Percentiles rank a stretch among this genome's conserved stretches.
Conservation (phyloP, 2,888 invertebrate species). For the Neocrepidodera transversa region DNA sequence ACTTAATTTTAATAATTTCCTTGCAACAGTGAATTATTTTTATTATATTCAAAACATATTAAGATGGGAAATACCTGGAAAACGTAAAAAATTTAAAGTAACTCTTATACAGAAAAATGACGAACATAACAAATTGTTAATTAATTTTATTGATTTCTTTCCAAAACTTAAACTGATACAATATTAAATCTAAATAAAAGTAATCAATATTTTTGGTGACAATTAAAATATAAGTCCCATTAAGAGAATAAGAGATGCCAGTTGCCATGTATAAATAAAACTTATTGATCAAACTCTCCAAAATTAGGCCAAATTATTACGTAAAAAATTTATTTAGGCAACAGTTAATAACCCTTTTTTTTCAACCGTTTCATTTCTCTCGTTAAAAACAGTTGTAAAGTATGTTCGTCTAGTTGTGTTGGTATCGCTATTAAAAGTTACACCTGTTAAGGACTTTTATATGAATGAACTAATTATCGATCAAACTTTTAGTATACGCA, state of each 20-base stretch:
- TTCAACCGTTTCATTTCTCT: background rate
- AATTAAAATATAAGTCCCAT: background rate
- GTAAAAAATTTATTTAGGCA: conserved; percentile 5
- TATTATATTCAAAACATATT: too few relatives aligned
- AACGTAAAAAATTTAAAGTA: too few relatives aligned
- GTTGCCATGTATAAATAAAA: conserved; percentile 13
- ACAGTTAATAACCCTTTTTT: background rate
- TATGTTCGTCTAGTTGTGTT: background rate
- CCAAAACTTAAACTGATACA: too few relatives aligned
- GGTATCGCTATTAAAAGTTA: background rate
- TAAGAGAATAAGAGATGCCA: background rate
- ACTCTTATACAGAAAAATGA: too few relatives aligned
- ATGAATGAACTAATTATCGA: conserved; percentile 5
- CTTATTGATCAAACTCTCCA: conserved; percentile 6
- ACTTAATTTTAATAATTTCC: too few relatives aligned
- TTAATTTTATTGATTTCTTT: too few relatives aligned
- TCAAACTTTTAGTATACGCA: conserved; percentile 4
- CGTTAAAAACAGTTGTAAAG: background rate
- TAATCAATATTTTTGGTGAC: conserved; percentile 1
- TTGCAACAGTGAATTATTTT: too few relatives aligned
- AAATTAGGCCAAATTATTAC: conserved; percentile 11
- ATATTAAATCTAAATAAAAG: too few relatives aligned
- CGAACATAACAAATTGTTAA: too few relatives aligned
- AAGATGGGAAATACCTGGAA: too few relatives aligned
- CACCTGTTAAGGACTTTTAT: background rate